Percentiles rank a stretch among this genome's conserved stretches.
Evolutionary conservation across 2,888 invertebrate species (phyloP).

Genomic region (Tetramorium bicarinatum): DNA sequence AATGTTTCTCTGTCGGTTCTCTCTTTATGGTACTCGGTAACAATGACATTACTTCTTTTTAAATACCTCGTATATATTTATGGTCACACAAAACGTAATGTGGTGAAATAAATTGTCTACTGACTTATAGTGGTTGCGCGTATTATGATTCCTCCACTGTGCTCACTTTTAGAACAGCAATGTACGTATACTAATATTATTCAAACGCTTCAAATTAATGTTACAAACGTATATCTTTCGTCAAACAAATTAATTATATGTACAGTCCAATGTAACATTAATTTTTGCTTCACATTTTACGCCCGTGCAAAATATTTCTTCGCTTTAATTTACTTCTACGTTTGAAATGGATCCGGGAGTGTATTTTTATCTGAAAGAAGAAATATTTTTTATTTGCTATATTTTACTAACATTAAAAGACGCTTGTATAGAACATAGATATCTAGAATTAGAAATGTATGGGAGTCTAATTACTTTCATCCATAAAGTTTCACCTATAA

Average conservation of each 20-base stretch:
- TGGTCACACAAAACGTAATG: conserved; percentile 56
- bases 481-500: conserved; percentile 74
- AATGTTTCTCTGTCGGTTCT: conserved; percentile 67
- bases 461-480: conserved; percentile 54
- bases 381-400: conserved; percentile 60
- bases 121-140: conserved; percentile 81
- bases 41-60: conserved; percentile 55
- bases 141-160: conserved; percentile 82
- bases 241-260: conserved; percentile 26
- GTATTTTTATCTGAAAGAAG: conserved; percentile 45
- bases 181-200: conserved; percentile 80
- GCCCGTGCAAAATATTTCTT: conserved; percentile 69
- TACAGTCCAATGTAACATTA: conserved; percentile 66
- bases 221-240: conserved; percentile 43
- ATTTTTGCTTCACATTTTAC: conserved; percentile 60
- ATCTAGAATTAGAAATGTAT: conserved; percentile 64
- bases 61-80: conserved; percentile 65
- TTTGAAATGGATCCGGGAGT: neutral
- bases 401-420: conserved; percentile 58
- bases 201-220: conserved; percentile 67
- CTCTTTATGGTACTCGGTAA: conserved; percentile 73
- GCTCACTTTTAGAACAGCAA: conserved; percentile 81
- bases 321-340: conserved; percentile 27
- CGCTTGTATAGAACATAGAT: conserved; percentile 68
- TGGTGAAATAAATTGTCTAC: conserved; percentile 74